Evolutionary conservation across 2,888 invertebrate species (phyloP), one percentile per base, ranked within the genome.

Genomic region (Orthosia incerta): DNA sequence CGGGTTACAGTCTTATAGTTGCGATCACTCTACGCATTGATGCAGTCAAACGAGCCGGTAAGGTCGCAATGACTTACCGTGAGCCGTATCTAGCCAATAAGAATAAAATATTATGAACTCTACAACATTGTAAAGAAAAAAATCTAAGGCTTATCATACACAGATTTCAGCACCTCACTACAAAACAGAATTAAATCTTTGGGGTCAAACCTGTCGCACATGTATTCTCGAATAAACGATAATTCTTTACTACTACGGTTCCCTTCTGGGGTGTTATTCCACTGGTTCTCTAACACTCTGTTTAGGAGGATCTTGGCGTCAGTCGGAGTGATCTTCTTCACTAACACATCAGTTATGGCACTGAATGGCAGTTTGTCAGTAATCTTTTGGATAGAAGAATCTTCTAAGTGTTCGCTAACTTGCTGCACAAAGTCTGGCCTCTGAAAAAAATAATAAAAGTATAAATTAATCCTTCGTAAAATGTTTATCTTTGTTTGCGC

Each of bases 121-220:
- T 72, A 72, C 75, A 65, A 15, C n/a, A 62, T 48, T 31, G 62
- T 72, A 74, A 59, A 75, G 68, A 46, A 55, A 45, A 48, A 61
- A 61, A 31, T 39, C 59, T 71, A 76, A 31, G 62, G 79, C 74
- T 91, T 93, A 46, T 92, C 88, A 76, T 92, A 87, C 26, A 92
- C 79, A 70, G 89, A 91, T 63, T 89, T 90, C 64, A 95, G 85
- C 63, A 95, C 72, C 15, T 93, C 83, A 87, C 91, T 93, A 88
- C 95, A 94, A 65, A 94, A 91, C 71, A 92, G 79, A 66, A 93
- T 87, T 65, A 95, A 89, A 70, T 93, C 91, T 83, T 87, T 92
- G 48, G 86, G 76, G 48, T 88, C 89, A 84, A 93, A 94, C 71
- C 86, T 93, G 23, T 92, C 83, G 76, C 82, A 87, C 20, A 95